Base-by-base conservation (phyloP, 1,140 invertebrate species). In the Metopolophium dirhodum region DNA sequence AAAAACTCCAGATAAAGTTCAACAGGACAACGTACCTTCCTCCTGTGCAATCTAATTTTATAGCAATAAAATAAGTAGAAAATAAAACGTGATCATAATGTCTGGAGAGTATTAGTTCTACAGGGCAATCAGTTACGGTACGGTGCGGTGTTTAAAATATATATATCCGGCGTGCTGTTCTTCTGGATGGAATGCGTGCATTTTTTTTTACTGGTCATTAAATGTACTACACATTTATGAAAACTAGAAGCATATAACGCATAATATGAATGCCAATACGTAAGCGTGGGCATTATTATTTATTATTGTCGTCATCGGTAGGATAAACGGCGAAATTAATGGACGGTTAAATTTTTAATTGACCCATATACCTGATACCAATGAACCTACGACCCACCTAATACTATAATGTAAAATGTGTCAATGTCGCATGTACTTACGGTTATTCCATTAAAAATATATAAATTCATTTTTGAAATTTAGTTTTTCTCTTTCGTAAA, bases 1-100 rank as follows among this genome's bases (percentile, higher is more conserved):
- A 93, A 93, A 93, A 86, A 86, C 82, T 93, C 51, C 7, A 51
- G 91, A 86, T 93, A 93, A 86, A 93, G 82, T 93, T 41, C 47
- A 37, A 86, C 82, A 9, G 49, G 47, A 51, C 30, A 51, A 37
- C 37, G 41, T 41, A 57, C 41, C 47, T 49, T 41, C 82, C 47
- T 93, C 26, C 26, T 7, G 82, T 18, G 35, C 47, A 85, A 93
- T 86, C 82, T 86, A 86, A 93, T 85, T 93, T 93, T 57, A 68
- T 54, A 86, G 49, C 91, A 54, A 85, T 92, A 57, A 85, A 86
- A 54, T 41, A 1, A 26, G n/a, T 20, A 11, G 82, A 22, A 30
- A 54, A 92, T 20, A 86, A 85, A 86, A 93, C 82, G 82, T 93
- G 91, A 93, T 85, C 77, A 45, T 41, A 14, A 93, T 54, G 91